A percentile compares a stretch with the other conserved stretches of the same genome.
These are phyloP conservation scores for Caenorhabditis latens DNA, from an alignment of 1,140 invertebrate species.

Conservation along the genomic window DNA sequence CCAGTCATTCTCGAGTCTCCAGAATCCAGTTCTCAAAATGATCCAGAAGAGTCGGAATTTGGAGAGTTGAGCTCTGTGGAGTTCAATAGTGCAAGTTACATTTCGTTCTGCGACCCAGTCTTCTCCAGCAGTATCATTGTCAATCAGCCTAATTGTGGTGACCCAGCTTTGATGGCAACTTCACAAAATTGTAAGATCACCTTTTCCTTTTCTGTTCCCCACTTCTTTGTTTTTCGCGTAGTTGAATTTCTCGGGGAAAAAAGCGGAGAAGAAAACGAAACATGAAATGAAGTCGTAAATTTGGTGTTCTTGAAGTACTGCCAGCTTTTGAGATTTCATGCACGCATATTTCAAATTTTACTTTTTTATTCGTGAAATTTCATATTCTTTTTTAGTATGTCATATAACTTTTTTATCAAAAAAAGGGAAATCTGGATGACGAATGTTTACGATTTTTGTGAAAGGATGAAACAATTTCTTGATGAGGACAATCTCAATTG, in stretches of 20 bases:
- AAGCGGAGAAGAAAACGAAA: neutral
- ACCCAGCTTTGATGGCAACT: constrained; percentile 14
- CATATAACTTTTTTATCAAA: neutral
- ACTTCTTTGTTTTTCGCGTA: neutral
- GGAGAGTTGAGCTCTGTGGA: constrained; percentile 9
- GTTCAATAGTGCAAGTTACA: constrained; percentile 18
- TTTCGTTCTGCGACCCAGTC: constrained; percentile 6
- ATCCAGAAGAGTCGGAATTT: constrained; percentile 6
- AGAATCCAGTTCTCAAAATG: neutral
- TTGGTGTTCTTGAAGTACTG: constrained; percentile 24
- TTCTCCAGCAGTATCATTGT: neutral
- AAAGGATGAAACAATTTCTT: neutral
- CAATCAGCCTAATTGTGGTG: constrained; percentile 12
- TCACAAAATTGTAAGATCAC: constrained; percentile 31
- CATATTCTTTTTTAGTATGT: neutral
- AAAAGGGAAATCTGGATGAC: too few relatives aligned
- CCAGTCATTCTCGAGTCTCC: neutral
- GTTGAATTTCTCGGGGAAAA: neutral
- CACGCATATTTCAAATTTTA: constrained; percentile 1
- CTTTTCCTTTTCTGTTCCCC: neutral
- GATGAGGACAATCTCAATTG: neutral
- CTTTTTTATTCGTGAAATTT: neutral
- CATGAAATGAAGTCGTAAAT: constrained; percentile 43
- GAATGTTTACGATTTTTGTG: too few relatives aligned
- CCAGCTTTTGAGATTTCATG: neutral